Evolutionary conservation across 2,113 vertebrate genomes (phyloP).

Genomic region (Esox niger): DNA sequence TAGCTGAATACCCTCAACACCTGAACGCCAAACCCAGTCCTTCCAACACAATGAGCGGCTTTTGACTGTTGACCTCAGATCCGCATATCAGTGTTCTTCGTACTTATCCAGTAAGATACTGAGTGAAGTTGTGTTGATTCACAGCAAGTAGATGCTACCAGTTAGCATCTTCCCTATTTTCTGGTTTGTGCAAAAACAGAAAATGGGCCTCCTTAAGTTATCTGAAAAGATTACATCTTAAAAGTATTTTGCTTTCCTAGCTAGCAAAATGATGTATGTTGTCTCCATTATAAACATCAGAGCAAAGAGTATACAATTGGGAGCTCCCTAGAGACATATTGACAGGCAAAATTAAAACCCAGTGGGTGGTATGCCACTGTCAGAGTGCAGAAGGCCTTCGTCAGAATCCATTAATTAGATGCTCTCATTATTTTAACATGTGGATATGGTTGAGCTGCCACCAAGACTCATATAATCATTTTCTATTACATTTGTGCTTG

Average conservation of each 20-base stretch:
- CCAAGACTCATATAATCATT: not conserved
- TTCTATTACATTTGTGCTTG: not conserved
- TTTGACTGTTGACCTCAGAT: no score
- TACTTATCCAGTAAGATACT: no score
- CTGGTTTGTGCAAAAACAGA: no score
- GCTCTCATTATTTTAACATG: constrained; percentile 28
- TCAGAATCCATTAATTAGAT: constrained; percentile 69
- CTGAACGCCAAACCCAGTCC: not conserved
- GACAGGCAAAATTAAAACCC: constrained; percentile 74
- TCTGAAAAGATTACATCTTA: no score
- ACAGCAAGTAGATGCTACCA: no score
- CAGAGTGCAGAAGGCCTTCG: constrained; percentile 64
- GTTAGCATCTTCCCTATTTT: no score
- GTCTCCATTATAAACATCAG: not conserved
- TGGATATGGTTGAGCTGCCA: not conserved
- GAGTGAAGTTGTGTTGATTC: no score
- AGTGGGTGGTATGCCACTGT: constrained; percentile 68
- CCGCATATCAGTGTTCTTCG: no score
- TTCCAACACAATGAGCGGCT: no score
- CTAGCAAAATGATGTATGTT: no score
- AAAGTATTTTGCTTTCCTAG: no score
- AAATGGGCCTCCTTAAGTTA: no score
- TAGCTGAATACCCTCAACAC: not conserved
- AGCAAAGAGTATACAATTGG: constrained; percentile 16
- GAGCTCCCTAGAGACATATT: constrained; percentile 61